These are phyloP conservation scores for Hemitrygon akajei DNA, from an alignment of 2,797 vertebrate genomes.

Conservation along the genomic window DNA sequence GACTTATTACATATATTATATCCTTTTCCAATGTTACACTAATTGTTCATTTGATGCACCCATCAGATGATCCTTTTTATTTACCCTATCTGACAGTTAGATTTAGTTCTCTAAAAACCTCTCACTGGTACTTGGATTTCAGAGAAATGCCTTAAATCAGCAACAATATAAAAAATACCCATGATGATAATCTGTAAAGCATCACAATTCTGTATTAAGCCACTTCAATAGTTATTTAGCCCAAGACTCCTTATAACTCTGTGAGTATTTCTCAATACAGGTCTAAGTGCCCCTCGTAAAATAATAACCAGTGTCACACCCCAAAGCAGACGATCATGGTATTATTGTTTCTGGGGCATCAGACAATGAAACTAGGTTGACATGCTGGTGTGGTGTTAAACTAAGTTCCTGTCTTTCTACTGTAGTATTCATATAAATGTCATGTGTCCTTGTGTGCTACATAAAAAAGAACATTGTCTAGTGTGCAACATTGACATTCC, in stretches of 20 bases:
- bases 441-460: not conserved
- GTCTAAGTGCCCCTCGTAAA: not conserved
- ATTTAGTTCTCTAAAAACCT: not conserved
- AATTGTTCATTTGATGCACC: not conserved
- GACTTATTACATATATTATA: not conserved
- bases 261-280: not conserved
- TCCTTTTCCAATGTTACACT: not conserved
- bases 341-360: not conserved
- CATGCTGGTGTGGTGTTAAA: not conserved
- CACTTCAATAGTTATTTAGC: not conserved
- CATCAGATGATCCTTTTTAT: not conserved
- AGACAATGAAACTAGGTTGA: not conserved
- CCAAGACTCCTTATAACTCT: too few species aligned
- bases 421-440: not conserved
- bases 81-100: not conserved
- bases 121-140: not conserved
- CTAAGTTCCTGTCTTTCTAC: not conserved
- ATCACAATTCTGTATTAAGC: not conserved
- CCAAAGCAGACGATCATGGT: not conserved
- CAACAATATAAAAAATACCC: not conserved
- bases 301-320: not conserved
- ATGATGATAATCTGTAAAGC: not conserved
- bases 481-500: not conserved
- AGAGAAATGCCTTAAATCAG: too few species aligned
- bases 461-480: not conserved